Conservation (phyloP, 2,113 vertebrate species). For the Stigmatopora nigra region DNA sequence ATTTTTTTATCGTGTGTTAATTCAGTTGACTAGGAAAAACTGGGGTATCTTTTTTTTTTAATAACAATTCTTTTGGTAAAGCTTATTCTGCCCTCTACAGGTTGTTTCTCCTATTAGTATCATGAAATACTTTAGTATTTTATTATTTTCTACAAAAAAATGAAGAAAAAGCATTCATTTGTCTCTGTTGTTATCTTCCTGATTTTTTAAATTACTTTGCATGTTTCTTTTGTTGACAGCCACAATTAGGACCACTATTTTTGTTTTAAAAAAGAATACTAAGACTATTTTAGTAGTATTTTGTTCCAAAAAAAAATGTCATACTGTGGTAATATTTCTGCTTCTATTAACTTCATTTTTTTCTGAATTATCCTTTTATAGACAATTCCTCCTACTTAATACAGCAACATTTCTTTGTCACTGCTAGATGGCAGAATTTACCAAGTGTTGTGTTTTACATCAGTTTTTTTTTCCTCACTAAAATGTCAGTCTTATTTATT, state of each 20-base stretch:
- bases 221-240: too few relatives aligned
- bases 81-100: not conserved
- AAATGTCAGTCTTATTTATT: not conserved
- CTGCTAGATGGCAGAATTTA: conserved; percentile 40
- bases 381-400: not conserved
- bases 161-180: not conserved
- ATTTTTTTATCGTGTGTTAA: not conserved
- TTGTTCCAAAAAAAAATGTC: too few relatives aligned
- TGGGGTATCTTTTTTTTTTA: too few relatives aligned
- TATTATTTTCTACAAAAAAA: not conserved
- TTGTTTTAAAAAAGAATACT: too few relatives aligned
- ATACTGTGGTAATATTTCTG: not conserved
- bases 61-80: not conserved
- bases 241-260: too few relatives aligned
- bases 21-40: not conserved
- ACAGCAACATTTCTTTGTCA: not conserved
- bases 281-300: too few relatives aligned
- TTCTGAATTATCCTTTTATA: not conserved
- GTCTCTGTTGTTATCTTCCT: too few relatives aligned
- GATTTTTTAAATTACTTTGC: too few relatives aligned
- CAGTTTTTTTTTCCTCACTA: not conserved
- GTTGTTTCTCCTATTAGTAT: not conserved
- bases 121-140: not conserved
- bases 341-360: not conserved
- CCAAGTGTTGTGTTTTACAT: not conserved